Evolutionary conservation across 1,140 invertebrate genomes (phyloP).

Genomic region (Apis florea): DNA sequence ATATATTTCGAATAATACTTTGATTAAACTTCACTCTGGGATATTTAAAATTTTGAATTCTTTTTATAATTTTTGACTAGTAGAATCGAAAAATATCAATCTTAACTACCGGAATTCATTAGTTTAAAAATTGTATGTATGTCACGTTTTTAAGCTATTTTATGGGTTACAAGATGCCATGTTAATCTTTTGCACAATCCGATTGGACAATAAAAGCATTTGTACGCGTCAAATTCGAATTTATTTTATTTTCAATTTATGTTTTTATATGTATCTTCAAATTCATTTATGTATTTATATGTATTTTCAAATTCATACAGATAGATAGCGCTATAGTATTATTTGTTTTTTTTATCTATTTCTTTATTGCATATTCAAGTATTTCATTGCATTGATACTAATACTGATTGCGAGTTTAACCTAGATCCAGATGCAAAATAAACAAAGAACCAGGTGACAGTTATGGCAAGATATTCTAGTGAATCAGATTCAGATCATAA

Average conservation of each 20-base stretch:
- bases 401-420: not conserved
- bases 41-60: no score
- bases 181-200: no score
- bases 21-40: no score
- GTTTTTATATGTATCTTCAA: not conserved
- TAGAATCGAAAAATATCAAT: no score
- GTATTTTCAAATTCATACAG: not conserved
- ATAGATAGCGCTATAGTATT: not conserved
- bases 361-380: not conserved
- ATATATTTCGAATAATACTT: not conserved
- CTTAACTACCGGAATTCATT: no score
- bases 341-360: not conserved
- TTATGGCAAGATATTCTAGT: slow-evolving; percentile 76
- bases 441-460: slow-evolving; percentile 1
- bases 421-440: not conserved
- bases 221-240: no score
- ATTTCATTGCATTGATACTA: not conserved
- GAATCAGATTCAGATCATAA: slow-evolving; percentile 77
- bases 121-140: no score
- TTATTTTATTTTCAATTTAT: no score
- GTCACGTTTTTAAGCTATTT: no score
- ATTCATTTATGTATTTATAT: not conserved
- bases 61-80: no score
- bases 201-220: no score
- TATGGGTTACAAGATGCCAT: no score